Evolutionary conservation across 2,113 vertebrate genomes (phyloP).

Genomic region (Microtus oregoni): DNA sequence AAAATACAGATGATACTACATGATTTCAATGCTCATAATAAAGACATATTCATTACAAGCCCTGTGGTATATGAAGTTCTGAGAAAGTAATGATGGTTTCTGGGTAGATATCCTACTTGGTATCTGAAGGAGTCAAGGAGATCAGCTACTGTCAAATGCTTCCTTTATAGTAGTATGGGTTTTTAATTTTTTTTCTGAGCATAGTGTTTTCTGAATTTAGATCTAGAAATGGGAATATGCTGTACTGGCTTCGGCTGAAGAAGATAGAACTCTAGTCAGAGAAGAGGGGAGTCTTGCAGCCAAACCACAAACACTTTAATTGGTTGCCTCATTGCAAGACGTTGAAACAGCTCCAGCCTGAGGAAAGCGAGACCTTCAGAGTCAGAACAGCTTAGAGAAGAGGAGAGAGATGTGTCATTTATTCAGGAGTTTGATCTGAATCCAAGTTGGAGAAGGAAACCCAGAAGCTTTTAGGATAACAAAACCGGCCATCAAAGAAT

Average conservation of each 20-base stretch:
- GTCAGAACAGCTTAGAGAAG: slow-evolving; percentile 59
- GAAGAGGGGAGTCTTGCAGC: slow-evolving; percentile 29
- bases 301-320: slow-evolving; percentile 67
- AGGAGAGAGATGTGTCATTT: slow-evolving; percentile 63
- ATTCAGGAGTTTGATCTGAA: slow-evolving; percentile 63
- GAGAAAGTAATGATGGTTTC: neutral
- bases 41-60: neutral
- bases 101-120: neutral
- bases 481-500: slow-evolving; percentile 42
- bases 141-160: slow-evolving; percentile 1
- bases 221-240: slow-evolving; percentile 10
- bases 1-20: neutral
- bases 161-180: neutral
- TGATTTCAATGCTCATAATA: neutral
- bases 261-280: slow-evolving; percentile 41
- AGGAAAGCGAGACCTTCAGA: slow-evolving; percentile 64
- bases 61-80: neutral
- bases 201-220: slow-evolving; percentile 42
- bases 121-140: neutral
- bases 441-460: slow-evolving; percentile 70
- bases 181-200: neutral
- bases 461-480: slow-evolving; percentile 71
- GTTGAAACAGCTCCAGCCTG: slow-evolving; percentile 63
- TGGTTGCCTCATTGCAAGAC: slow-evolving; percentile 66
- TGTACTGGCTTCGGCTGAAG: neutral